These are phyloP conservation scores for Amyelois transitella DNA, from an alignment of 1,140 invertebrate species.

Conservation along the genomic window DNA sequence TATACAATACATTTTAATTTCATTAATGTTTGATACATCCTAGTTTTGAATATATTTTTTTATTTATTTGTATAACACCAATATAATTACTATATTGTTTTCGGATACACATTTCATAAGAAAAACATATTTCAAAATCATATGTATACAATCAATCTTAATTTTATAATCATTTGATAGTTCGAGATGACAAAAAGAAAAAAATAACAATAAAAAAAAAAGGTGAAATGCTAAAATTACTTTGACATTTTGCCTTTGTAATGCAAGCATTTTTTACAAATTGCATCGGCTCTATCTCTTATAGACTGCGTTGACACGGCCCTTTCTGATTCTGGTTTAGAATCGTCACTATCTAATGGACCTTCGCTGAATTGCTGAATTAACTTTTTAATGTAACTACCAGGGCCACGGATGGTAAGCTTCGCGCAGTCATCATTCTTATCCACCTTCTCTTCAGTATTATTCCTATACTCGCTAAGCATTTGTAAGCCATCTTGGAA, in stretches of 20 bases:
- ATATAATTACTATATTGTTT: too few species aligned
- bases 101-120: neutral
- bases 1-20: neutral
- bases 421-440: slow-evolving; percentile 42
- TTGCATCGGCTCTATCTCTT: slow-evolving; percentile 65
- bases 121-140: too few species aligned
- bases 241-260: slow-evolving; percentile 66
- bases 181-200: neutral
- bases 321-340: slow-evolving; percentile 50
- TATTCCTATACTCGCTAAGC: slow-evolving; percentile 25
- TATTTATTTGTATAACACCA: neutral
- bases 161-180: neutral
- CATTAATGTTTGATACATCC: neutral
- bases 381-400: slow-evolving; percentile 66
- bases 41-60: neutral
- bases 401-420: slow-evolving; percentile 56
- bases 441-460: slow-evolving; percentile 20
- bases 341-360: slow-evolving; percentile 54
- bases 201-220: neutral
- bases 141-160: neutral
- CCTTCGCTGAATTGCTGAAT: slow-evolving; percentile 72
- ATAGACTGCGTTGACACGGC: slow-evolving; percentile 40
- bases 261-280: slow-evolving; percentile 73
- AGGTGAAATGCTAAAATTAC: slow-evolving; percentile 17
- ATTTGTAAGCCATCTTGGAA: slow-evolving; percentile 45